Evolutionary conservation across 2,888 invertebrate genomes (phyloP), one percentile per base, ranked within the genome.

Genomic region (Tipula unca): DNA sequence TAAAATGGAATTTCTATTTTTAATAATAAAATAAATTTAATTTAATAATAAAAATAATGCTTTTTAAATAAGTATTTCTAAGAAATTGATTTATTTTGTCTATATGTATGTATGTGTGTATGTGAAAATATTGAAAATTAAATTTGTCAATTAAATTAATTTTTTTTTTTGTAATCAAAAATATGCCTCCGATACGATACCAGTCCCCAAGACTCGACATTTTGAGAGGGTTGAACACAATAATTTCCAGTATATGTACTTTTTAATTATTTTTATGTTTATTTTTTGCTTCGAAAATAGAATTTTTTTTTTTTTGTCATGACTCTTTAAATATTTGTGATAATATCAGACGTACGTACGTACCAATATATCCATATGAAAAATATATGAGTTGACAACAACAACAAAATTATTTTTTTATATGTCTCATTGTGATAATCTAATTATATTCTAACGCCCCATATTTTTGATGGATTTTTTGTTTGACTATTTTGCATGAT

Each of bases 301-400:
- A 69, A 69, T 25, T 25, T 69, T 69, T 25, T 69, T 25, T 25
- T 25, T 69, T 69, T 25, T 69, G 8, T 69, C n/a, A 48, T 48
- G 48, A 48, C 48, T 48, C 48, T 69, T 69, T 69, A 69, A 69
- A 69, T 69, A 69, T 69, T 69, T 69, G 69, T 69, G 69, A 69
- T 69, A 25, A 25, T 69, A 69, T 25, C 69, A 69, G 69, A 69
- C 69, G 25, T 69, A 69, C n/a, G 48, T 48, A 48, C 48, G n/a
- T 48, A 48, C n/a, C 13, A 17, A 48, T 48, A 25, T 14, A 69
- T 69, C 4, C 10, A 69, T 48, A 5, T 48, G n/a, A 48, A 14
- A 17, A 14, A 17, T 48, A n/a, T 17, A n/a, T 48, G n/a, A 48
- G n/a, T 48, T 48, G 48, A 8, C 25, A 69, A 69, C 48, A 48